Percentiles rank a stretch among this genome's conserved stretches.
Evolutionary conservation across 2,797 vertebrate genomes (phyloP).

Genomic region (Paguma larvata): DNA sequence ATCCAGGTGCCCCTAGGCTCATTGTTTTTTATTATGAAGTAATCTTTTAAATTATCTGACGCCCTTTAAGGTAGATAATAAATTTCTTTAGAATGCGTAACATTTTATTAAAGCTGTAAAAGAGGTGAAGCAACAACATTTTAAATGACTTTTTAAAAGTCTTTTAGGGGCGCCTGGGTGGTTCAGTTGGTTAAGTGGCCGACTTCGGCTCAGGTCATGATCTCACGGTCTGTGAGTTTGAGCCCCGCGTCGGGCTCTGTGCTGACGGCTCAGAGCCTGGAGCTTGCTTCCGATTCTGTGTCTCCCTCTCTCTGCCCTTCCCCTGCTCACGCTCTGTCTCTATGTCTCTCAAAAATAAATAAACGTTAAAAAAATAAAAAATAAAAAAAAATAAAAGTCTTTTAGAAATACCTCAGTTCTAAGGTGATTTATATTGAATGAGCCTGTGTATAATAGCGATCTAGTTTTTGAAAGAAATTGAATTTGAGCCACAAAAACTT

Average conservation of each 20-base stretch:
- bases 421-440: slow-evolving; percentile 20
- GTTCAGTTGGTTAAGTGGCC: no score
- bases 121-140: neutral
- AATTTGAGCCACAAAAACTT: neutral
- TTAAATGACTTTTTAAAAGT: slow-evolving; percentile 1
- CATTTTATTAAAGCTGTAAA: slow-evolving; percentile 21
- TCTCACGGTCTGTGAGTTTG: no score
- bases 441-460: neutral
- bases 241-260: no score
- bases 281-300: no score
- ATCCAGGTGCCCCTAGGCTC: neutral
- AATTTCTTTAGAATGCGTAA: slow-evolving; percentile 9
- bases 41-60: slow-evolving; percentile 13
- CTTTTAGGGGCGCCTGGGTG: no score
- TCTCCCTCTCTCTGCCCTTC: no score
- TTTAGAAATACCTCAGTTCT: neutral
- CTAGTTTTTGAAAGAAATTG: slow-evolving; percentile 37
- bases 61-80: neutral
- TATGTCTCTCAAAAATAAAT: no score
- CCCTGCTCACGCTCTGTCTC: no score
- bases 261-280: no score
- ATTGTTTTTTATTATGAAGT: neutral
- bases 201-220: no score
- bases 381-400: no score
- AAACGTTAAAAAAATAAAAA: no score